A percentile compares a stretch with the other conserved stretches of the same genome.
Evolutionary conservation across 1,140 invertebrate species (phyloP).

Genomic region (Drosophila micromelanica): DNA sequence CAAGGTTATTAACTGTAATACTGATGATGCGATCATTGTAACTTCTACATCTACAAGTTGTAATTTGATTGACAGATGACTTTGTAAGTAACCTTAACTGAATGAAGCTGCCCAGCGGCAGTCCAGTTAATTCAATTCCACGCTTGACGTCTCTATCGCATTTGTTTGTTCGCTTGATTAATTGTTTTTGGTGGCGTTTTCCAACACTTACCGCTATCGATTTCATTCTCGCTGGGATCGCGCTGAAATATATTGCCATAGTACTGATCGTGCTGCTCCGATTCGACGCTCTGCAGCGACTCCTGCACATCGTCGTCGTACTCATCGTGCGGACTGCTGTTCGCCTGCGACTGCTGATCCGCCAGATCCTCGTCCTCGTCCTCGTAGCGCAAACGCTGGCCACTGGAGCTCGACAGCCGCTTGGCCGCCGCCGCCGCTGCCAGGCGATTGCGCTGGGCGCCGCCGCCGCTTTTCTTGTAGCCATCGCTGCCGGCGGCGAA

Average conservation of each 20-base stretch:
- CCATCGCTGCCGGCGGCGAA: constrained; percentile 46
- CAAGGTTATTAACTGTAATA: constrained; percentile 33
- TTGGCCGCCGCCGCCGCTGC: constrained; percentile 53
- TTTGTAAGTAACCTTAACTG: constrained; percentile 6
- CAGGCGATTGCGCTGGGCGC: constrained; percentile 60
- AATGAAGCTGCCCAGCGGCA: constrained; percentile 4
- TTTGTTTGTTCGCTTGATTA: constrained; percentile 1
- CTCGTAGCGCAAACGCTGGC: constrained; percentile 19
- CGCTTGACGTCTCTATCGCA: constrained; percentile 36
- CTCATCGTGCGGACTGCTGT: constrained; percentile 59
- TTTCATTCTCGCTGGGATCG: constrained; percentile 82
- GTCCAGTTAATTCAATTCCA: neutral
- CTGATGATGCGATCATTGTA: constrained; percentile 14
- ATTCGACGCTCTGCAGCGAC: constrained; percentile 88
- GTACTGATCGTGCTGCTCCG: constrained; percentile 86
- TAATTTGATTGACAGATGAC: constrained; percentile 38
- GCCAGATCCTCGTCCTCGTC: constrained; percentile 38
- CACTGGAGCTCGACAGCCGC: constrained; percentile 18
- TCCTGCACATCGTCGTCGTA: constrained; percentile 82
- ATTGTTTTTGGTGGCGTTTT: constrained; percentile 1
- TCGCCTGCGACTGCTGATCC: constrained; percentile 49
- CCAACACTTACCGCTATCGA: constrained; percentile 72
- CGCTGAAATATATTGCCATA: constrained; percentile 83
- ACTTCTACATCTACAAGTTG: neutral
- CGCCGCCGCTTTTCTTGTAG: constrained; percentile 60